Evolutionary conservation across 1,140 invertebrate genomes (phyloP), one percentile per base, ranked within the genome.

Genomic region (Diabrotica undecimpunctata): DNA sequence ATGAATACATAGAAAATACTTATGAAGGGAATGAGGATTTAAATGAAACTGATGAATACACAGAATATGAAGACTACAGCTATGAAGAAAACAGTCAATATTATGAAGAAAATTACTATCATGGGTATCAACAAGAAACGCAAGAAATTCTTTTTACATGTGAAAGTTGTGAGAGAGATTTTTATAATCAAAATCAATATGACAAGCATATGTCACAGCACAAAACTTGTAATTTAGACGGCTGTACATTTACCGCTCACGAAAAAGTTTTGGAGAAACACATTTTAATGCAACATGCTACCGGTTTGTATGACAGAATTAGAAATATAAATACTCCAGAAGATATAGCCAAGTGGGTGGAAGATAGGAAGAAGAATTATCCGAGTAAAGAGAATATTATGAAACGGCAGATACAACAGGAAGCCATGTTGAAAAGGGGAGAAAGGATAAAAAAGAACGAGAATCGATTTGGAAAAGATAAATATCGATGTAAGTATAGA

Each of bases 331-430:
- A 88, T 62, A 88, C 87, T 8, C 84, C 88, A 2, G 90, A 94
- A 76, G 91, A 95, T 65, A 88, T 95, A 67, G 76, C 86, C 55
- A 91, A 91, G 78, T 96, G 92, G 91, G 86, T 85, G 61, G 84
- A 83, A 56, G 92, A 95, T 70, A 83, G 94, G 62, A 91, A 88
- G 77, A 89, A 83, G 80, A 86, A 80, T 72, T 90, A 86, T 80
- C 88, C 91, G 6, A 92, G 88, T 8, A 85, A 84, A 68, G 78
- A 79, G 46, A 94, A 91, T 78, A 81, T 92, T n/a, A 84, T 86
- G 65, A 83, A 84, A 66, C 85, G 87, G 73, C 81, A 85, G 62
- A 82, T 84, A 38, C 81, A 85, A 68, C 76, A 83, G 50, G 81
- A 85, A 57, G 90, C 92, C 75, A 88, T 86, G 72, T 70, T 84